phyloP scores from a whole-genome alignment of 2,797 vertebrate genomes.

The Sebastes elongatus region DNA sequence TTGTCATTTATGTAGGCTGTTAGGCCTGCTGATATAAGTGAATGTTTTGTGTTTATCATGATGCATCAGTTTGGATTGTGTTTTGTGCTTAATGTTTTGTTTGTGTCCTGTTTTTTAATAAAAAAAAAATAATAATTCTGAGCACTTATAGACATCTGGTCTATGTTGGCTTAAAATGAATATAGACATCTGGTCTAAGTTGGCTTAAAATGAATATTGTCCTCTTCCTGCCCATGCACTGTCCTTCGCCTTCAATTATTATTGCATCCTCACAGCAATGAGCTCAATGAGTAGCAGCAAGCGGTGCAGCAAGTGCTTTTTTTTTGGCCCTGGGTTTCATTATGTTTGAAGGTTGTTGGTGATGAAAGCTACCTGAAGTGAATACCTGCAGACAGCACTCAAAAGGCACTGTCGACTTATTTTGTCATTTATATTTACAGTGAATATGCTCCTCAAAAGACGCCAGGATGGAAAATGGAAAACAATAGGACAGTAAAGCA shows the following conservation, averaged over 20 bases:
- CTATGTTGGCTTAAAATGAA: not conserved
- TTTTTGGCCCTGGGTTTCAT: not conserved
- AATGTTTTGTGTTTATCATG: too few relatives aligned
- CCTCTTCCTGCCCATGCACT: not conserved
- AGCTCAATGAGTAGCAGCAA: not conserved
- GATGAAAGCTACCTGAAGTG: not conserved
- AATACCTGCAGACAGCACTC: not conserved
- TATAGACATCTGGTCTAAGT: not conserved
- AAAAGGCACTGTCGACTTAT: not conserved
- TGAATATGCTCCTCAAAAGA: not conserved
- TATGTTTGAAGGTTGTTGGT: not conserved
- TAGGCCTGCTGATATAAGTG: too few relatives aligned
- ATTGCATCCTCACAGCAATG: not conserved
- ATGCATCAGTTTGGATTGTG: too few relatives aligned
- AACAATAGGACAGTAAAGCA: not conserved
- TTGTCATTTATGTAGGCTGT: too few relatives aligned
- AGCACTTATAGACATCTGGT: not conserved
- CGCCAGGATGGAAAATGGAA: not conserved
- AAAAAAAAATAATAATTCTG: too few relatives aligned
- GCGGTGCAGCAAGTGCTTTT: not conserved
- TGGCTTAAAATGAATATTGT: not conserved
- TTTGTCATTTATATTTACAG: not conserved
- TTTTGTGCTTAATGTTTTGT: too few relatives aligned
- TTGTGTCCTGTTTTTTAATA: not conserved
- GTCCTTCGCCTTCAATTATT: not conserved